These are phyloP conservation scores for Spermophilus dauricus DNA, from an alignment of 2,113 vertebrate genomes.

Conservation along the genomic window DNA sequence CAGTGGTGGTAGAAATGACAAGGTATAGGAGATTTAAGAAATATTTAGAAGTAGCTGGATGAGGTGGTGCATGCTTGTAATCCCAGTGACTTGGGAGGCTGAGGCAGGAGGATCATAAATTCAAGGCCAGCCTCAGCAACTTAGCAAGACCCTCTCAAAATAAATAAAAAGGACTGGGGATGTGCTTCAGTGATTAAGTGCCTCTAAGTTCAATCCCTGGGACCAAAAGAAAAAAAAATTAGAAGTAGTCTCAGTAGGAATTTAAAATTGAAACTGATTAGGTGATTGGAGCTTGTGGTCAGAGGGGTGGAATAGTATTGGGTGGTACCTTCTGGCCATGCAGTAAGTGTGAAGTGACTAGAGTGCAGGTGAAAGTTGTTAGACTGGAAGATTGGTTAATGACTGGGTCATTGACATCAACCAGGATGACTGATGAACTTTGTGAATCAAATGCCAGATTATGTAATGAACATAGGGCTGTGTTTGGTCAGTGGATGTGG, in stretches of 20 bases:
- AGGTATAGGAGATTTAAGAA: not conserved
- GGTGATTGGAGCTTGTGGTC: not conserved
- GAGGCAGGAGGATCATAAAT: too few species aligned
- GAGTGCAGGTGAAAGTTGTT: not conserved
- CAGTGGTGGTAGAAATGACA: not conserved
- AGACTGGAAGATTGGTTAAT: not conserved
- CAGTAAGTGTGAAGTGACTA: not conserved
- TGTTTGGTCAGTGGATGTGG: not conserved
- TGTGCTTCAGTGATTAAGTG: too few species aligned
- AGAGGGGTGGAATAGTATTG: not conserved
- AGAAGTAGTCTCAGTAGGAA: not conserved
- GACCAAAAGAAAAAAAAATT: too few species aligned
- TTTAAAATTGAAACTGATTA: not conserved
- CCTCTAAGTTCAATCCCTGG: too few species aligned
- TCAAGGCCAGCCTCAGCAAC: too few species aligned
- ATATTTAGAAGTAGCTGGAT: not conserved
- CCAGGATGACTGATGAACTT: not conserved
- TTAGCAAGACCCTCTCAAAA: too few species aligned
- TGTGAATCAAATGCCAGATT: conserved; percentile 25
- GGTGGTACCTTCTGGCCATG: not conserved
- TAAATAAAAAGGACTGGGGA: too few species aligned
- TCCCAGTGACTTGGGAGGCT: too few species aligned
- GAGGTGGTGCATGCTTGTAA: too few species aligned
- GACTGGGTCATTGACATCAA: not conserved
- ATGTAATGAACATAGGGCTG: not conserved